Base-by-base conservation (phyloP, 37 sponge, comb jelly and placozoan genomes). In the Hormiphora californensis region DNA sequence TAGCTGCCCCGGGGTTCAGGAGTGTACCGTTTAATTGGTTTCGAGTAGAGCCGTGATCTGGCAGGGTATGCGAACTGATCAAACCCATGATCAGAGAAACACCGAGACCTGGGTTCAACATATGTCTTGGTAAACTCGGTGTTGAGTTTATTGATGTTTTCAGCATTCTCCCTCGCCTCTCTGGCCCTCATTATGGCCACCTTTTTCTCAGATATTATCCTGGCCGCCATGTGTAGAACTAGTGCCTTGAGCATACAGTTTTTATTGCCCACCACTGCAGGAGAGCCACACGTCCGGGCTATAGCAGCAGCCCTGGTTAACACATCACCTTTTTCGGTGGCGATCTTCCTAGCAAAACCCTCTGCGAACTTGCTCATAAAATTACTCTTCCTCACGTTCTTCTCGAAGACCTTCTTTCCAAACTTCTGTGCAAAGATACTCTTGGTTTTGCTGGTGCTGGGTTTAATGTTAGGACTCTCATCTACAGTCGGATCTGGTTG, bases 191-290 rank as follows among this genome's bases (percentile, higher is more conserved):
- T 28, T 7, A 65, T 28, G 8, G 33, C 37, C 67, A 65, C 15
- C 28, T 65, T 65, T 38, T 65, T 35, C 7, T 65, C 37, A 15
- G 37, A 11, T 3, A 33, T 32, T 4, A 65, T 65, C 37, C 67
- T 65, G 37, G 67, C 67, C 7, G 67, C 67, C 67, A 65, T 65
- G 67, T 65, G 67, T 19, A 65, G 67, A 32, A 33, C 67, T 7
- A 30, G 17, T 7, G 67, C 67, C 35, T 65, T 65, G 8, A 65
- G 33, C 34, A 65, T 25, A 1, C 35, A 36, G 19, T 34, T 25
- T 19, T 65, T 65, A 38, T 65, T 11, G 37, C 15, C 9, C 67
- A 33, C 3, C 4, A 30, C 8, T 17, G 21, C 12, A 2, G 67
- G 67, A 65, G 38, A 36, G 34, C 67, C 67, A 31, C 67, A 65